Evolutionary conservation across 2,888 invertebrate genomes (phyloP), one percentile per base, ranked within the genome.

Genomic region (Buathra laborator): DNA sequence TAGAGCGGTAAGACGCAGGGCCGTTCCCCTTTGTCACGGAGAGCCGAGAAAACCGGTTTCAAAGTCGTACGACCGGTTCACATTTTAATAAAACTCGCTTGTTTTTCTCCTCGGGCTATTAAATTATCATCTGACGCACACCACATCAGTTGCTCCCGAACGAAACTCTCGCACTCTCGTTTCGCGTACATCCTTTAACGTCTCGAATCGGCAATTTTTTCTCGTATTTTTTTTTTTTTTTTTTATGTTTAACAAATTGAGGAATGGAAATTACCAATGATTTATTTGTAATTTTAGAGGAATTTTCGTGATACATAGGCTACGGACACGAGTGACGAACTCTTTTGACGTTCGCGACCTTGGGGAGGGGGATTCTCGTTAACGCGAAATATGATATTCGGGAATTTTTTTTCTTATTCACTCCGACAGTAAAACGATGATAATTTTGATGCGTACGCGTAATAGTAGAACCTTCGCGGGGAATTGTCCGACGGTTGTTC

Each of bases 41-140:
- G 68, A 56, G 53, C 75, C 59, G 24, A 43, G 48, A n/a, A 87
- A 91, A 92, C 92, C 91, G 91, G 92, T 92, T 92, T 86, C 81
- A 81, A 84, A 88, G 88, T 87, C 87, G 89, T 84, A 89, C 90
- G 90, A 92, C 93, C 91, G 92, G 92, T 93, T 92, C 86, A 89
- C 89, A 89, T 90, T 91, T 90, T 91, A 89, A 92, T 92, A 92
- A 91, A 91, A 89, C 87, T 81, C 82, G 86, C 86, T 90, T 90
- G 89, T 90, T 89, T 89, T 87, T 77, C 85, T 86, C 87, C 87
- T 88, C 80, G 62, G 88, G 89, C 91, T 89, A 90, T 91, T 90
- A 90, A 91, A 89, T 91, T 90, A 88, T 86, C 88, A 86, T 86
- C 80, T 86, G 84, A 83, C 83, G 37, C 85, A 84, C 75, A 12